These are phyloP conservation scores for Tetheella fluctuosa DNA, from an alignment of 2,888 invertebrate genomes.

Conservation along the genomic window DNA sequence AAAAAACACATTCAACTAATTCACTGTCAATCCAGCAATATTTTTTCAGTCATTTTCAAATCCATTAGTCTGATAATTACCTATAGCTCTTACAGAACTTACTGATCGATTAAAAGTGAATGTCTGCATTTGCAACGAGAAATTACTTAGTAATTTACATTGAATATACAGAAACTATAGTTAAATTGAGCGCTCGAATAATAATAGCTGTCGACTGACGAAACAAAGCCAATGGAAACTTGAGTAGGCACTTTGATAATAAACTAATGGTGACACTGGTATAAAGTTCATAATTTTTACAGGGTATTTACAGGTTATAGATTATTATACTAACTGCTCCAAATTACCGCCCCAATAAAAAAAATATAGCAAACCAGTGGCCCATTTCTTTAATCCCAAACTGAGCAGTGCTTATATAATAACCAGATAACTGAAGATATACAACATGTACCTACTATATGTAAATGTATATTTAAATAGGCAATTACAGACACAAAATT, in stretches of 20 bases:
- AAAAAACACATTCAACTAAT: not conserved
- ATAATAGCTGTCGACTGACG: not conserved
- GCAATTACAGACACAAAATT: too few relatives aligned
- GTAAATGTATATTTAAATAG: too few relatives aligned
- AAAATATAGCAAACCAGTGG: too few relatives aligned
- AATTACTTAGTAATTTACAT: slow-evolving; percentile 6
- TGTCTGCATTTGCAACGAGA: slow-evolving; percentile 5
- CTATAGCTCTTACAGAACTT: slow-evolving; percentile 3
- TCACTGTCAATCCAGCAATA: not conserved
- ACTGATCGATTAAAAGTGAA: slow-evolving; percentile 10
- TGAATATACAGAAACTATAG: not conserved
- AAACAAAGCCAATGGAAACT: not conserved
- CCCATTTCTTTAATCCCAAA: too few relatives aligned
- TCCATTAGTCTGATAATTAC: slow-evolving; percentile 8
- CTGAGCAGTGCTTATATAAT: too few relatives aligned
- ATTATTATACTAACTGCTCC: too few relatives aligned
- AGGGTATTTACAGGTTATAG: not conserved
- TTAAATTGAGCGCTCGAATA: not conserved
- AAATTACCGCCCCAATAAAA: too few relatives aligned
- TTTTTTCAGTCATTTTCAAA: not conserved
- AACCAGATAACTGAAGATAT: too few relatives aligned
- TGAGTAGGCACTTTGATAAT: not conserved
- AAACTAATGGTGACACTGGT: not conserved
- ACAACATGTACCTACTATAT: too few relatives aligned
- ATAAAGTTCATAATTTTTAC: not conserved